phyloP scores from a whole-genome alignment of 1,140 invertebrate genomes.

The Geopemphigus sp. region DNA sequence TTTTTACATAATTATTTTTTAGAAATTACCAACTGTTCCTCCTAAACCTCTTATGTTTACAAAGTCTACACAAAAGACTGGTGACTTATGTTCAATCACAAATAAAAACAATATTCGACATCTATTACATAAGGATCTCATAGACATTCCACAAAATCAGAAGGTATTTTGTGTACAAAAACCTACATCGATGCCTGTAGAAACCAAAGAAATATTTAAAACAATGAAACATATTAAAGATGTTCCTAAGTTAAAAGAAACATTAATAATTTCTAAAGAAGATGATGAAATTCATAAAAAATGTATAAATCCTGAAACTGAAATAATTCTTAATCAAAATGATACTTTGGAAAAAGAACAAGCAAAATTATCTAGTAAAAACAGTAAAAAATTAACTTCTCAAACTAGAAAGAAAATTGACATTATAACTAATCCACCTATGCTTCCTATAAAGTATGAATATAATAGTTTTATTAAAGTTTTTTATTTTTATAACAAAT shows the following conservation, averaged over 20 bases:
- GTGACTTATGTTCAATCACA: neutral
- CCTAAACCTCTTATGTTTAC: slow-evolving; percentile 21
- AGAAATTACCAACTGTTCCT: slow-evolving; percentile 39
- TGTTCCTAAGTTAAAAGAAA: slow-evolving; percentile 3
- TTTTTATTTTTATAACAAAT: neutral
- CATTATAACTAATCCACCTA: neutral
- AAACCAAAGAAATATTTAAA: slow-evolving; percentile 7
- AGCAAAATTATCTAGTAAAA: neutral
- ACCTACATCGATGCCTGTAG: neutral
- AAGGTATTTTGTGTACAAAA: neutral
- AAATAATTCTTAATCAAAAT: neutral
- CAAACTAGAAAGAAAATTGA: neutral
- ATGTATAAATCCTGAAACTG: neutral
- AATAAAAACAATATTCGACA: slow-evolving; percentile 13
- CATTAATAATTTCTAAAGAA: neutral
- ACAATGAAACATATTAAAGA: slow-evolving; percentile 14
- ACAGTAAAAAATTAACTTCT: neutral
- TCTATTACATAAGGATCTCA: slow-evolving; percentile 8
- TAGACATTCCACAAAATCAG: slow-evolving; percentile 7
- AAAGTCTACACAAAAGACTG: slow-evolving; percentile 1
- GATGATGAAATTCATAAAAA: neutral
- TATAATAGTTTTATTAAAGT: neutral
- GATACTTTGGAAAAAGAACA: neutral
- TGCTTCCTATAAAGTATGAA: slow-evolving; percentile 19
- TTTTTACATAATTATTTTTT: neutral